phyloP scores from a whole-genome alignment of 64 coral and sea anemone genomes.

The Pocillopora verrucosa region DNA sequence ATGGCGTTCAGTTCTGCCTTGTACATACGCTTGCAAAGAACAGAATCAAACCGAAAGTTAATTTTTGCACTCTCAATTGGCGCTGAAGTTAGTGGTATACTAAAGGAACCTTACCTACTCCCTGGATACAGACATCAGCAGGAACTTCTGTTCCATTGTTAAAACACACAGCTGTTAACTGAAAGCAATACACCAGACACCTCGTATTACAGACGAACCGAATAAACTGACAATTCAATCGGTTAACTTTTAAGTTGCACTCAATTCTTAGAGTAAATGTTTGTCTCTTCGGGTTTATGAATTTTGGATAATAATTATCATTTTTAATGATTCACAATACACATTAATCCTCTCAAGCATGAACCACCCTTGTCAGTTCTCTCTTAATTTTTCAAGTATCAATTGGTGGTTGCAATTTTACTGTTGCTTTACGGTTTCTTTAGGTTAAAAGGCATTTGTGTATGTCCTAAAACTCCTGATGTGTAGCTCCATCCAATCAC shows the following conservation, averaged over 20 bases:
- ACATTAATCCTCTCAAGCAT: no score
- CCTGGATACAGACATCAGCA: slow-evolving; percentile 85
- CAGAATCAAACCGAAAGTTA: no score
- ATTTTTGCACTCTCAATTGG: background rate
- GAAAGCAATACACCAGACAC: background rate
- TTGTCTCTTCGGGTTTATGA: no score
- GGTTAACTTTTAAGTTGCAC: background rate
- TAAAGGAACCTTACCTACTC: slow-evolving; percentile 64
- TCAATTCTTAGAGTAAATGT: background rate
- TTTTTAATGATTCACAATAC: background rate
- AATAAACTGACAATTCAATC: background rate
- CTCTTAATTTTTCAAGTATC: no score
- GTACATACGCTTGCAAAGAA: no score
- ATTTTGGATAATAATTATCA: background rate
- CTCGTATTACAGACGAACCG: background rate
- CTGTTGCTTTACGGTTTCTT: no score
- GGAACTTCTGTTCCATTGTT: slow-evolving; percentile 81
- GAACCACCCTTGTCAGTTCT: no score
- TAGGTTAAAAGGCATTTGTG: no score
- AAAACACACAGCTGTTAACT: slow-evolving; percentile 79
- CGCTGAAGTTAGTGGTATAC: background rate
- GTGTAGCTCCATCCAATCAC: background rate
- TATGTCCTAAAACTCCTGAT: no score
- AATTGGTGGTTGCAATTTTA: no score
- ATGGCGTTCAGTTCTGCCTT: no score